Evolutionary conservation across 2,888 invertebrate species (phyloP).

Genomic region (Callosobruchus maculatus): DNA sequence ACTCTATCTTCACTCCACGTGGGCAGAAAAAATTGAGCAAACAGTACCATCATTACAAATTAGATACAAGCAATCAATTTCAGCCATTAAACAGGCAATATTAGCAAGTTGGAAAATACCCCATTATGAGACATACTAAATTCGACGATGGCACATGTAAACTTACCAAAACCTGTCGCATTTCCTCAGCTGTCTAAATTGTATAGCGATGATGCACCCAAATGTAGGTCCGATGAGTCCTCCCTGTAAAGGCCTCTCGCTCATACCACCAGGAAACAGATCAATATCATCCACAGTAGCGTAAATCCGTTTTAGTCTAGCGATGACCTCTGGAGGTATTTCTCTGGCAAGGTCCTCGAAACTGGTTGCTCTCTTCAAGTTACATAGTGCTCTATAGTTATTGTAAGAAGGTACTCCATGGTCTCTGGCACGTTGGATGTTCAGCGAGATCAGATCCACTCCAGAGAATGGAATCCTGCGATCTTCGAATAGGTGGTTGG

Average conservation of each 20-base stretch:
- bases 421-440: conserved; percentile 82
- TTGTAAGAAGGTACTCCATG: conserved; percentile 88
- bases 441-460: conserved; percentile 86
- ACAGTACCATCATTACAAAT: no score
- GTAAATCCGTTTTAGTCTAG: conserved; percentile 74
- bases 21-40: no score
- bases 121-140: no score
- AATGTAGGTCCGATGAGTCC: conserved; percentile 93
- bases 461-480: conserved; percentile 87
- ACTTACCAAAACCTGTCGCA: conserved; percentile 91
- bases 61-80: no score
- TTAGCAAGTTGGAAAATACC: no score
- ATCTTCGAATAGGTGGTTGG: conserved; percentile 92
- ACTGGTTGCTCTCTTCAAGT: conserved; percentile 75
- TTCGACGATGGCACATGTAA: no score
- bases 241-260: conserved; percentile 82
- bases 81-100: no score
- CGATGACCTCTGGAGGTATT: conserved; percentile 80
- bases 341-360: conserved; percentile 87
- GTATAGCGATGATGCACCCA: conserved; percentile 90
- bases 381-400: conserved; percentile 86
- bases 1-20: no score
- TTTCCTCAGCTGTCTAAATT: conserved; percentile 84
- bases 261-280: conserved; percentile 93
- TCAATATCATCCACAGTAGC: conserved; percentile 93